phyloP scores from a whole-genome alignment of 2,113 vertebrate species.

The Indri indri region DNA sequence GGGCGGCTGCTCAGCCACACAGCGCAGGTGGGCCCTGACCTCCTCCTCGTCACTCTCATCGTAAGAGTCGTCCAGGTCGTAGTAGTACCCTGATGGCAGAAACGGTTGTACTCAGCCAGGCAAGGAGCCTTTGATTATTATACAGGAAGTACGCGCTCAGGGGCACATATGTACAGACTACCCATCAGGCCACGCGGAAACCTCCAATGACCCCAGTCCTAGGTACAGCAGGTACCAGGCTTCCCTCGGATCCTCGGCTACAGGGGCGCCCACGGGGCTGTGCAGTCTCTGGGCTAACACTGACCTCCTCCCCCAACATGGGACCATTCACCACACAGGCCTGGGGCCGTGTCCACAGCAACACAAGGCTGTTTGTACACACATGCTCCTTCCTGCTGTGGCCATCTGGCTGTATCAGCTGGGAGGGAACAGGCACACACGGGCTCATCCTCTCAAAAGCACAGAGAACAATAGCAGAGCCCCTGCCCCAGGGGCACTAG shows the following conservation, averaged over 20 bases:
- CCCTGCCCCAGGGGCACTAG: accelerated
- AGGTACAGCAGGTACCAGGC: no score
- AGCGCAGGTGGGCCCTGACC: constrained; percentile 95
- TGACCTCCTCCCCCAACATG: background rate
- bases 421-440: background rate
- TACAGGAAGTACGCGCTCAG: accelerated
- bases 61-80: constrained; percentile 97
- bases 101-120: accelerated
- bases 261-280: background rate
- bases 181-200: background rate
- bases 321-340: background rate
- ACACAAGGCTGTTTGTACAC: background rate
- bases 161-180: accelerated
- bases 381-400: background rate
- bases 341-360: background rate
- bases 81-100: constrained; percentile 92
- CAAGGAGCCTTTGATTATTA: no score
- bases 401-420: background rate
- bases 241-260: background rate
- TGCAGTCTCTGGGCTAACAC: background rate
- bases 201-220: background rate
- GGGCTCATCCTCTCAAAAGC: accelerated
- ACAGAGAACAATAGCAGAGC: accelerated
- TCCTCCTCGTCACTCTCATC: constrained; percentile 99
- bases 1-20: constrained; percentile 95